Evolutionary conservation across 2,888 invertebrate species (phyloP).

Genomic region (Spisula solida): DNA sequence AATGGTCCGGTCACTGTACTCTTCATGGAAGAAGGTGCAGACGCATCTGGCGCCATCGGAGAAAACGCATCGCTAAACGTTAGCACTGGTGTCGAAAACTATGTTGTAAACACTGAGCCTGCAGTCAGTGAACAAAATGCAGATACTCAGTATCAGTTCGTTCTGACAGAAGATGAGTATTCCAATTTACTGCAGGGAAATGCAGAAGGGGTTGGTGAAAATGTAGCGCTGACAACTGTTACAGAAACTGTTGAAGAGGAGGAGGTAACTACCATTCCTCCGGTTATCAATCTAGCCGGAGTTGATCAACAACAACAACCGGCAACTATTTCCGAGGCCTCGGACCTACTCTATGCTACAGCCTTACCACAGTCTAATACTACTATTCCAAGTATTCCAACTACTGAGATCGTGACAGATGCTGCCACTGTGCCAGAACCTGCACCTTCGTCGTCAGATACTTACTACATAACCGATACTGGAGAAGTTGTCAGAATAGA

Average conservation of each 20-base stretch:
- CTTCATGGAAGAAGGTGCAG: slow-evolving; percentile 62
- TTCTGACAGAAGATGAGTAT: slow-evolving; percentile 30
- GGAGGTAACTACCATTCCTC: slow-evolving; percentile 5
- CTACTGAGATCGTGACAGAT: not conserved
- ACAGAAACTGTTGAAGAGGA: slow-evolving; percentile 13
- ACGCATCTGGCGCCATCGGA: slow-evolving; percentile 25
- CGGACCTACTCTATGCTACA: not conserved
- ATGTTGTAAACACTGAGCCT: not conserved
- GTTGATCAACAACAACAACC: not conserved
- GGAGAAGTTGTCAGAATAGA: slow-evolving; percentile 53
- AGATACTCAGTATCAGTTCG: slow-evolving; percentile 28
- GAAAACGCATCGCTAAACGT: slow-evolving; percentile 22
- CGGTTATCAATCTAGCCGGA: slow-evolving; percentile 20
- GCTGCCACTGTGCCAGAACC: not conserved
- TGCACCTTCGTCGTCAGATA: slow-evolving; percentile 21
- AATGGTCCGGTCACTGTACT: slow-evolving; percentile 65
- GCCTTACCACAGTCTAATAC: not conserved
- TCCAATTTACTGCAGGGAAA: slow-evolving; percentile 19
- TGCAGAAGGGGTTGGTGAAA: not conserved
- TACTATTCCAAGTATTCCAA: not conserved
- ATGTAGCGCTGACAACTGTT: not conserved
- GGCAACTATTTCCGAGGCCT: not conserved
- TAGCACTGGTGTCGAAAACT: not conserved
- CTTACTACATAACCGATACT: slow-evolving; percentile 51
- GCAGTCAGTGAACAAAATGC: not conserved